Conservation (phyloP, 2,113 vertebrate species). For the Meleagris gallopavo region DNA sequence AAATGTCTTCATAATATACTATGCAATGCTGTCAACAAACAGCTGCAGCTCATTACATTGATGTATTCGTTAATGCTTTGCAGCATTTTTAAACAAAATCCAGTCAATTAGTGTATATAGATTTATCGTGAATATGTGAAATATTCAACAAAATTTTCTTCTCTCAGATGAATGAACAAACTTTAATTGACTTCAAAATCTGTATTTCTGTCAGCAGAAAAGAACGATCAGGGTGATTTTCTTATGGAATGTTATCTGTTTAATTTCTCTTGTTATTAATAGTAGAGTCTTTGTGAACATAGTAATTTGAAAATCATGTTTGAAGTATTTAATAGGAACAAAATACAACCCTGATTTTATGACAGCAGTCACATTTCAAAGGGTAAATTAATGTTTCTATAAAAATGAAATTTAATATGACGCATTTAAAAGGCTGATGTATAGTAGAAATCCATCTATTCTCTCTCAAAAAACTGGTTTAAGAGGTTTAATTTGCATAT, state of each 20-base stretch:
- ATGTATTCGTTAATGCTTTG: not conserved
- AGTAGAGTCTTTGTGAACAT: not conserved
- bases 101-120: not conserved
- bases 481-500: not conserved
- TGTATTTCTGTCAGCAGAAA: not conserved
- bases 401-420: not conserved
- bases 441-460: not conserved
- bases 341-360: not conserved
- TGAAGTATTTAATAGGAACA: not conserved
- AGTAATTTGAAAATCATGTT: not conserved
- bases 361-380: not conserved
- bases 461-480: not conserved
- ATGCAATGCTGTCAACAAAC: not conserved
- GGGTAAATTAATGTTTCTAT: not conserved
- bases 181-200: conserved; percentile 8
- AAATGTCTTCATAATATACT: not conserved
- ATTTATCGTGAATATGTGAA: not conserved
- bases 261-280: not conserved
- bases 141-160: not conserved
- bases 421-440: not conserved
- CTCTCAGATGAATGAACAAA: not conserved
- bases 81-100: conserved; percentile 12
- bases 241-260: not conserved
- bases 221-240: not conserved
- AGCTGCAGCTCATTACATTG: not conserved